Percentiles rank a stretch among this genome's conserved stretches.
Evolutionary conservation across 2,113 vertebrate species (phyloP).

Genomic region (Acrocephalus kingi): DNA sequence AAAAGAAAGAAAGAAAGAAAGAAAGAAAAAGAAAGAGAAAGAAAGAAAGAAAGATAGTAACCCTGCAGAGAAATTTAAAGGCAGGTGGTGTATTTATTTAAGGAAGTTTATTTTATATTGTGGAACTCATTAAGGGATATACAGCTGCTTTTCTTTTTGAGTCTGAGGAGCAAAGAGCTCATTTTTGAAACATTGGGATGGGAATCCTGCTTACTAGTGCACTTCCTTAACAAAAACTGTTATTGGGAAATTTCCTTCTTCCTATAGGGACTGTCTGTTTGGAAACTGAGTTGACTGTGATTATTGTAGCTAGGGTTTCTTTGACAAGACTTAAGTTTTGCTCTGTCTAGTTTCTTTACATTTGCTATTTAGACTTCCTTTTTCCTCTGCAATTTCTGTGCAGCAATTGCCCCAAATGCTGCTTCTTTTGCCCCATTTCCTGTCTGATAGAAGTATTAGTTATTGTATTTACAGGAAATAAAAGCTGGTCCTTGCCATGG

Average conservation of each 20-base stretch:
- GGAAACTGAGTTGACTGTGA: neutral
- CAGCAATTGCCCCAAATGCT: neutral
- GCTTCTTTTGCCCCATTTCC: neutral
- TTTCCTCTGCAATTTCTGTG: neutral
- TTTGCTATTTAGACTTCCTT: neutral
- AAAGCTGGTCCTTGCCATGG: neutral
- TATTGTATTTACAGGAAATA: neutral
- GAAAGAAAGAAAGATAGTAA: neutral
- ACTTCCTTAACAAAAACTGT: neutral
- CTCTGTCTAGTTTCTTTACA: neutral
- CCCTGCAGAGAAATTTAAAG: neutral
- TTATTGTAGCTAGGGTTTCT: neutral
- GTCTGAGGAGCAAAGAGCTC: neutral
- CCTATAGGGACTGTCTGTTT: neutral
- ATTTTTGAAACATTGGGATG: neutral
- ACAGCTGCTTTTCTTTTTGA: neutral
- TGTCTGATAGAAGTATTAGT: neutral
- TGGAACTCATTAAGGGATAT: neutral
- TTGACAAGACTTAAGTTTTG: neutral
- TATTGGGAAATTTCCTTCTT: neutral
- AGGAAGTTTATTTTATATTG: neutral
- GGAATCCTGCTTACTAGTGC: neutral
- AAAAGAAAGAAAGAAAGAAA: no score
- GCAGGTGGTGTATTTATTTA: neutral
- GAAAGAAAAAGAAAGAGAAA: no score